A percentile compares a stretch with the other conserved stretches of the same genome.
Evolutionary conservation across 2,888 invertebrate genomes (phyloP).

Genomic region (Sesia bembeciformis): DNA sequence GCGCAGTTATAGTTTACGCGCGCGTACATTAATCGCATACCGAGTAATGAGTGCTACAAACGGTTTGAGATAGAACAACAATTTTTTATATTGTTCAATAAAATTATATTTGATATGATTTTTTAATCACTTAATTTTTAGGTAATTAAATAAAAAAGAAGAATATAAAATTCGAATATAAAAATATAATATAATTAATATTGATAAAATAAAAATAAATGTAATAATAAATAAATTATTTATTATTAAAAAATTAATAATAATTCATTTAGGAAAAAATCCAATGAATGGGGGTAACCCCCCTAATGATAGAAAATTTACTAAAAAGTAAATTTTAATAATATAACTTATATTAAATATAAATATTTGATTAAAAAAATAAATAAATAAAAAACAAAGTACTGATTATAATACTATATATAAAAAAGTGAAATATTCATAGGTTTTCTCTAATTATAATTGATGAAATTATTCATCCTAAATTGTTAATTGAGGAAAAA

Average conservation of each 20-base stretch:
- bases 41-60: no score
- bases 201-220: conserved; percentile 62
- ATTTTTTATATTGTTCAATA: no score
- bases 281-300: conserved; percentile 76
- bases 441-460: conserved; percentile 58
- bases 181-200: conserved; percentile 71
- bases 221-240: conserved; percentile 51
- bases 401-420: conserved; percentile 61
- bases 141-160: conserved; percentile 59
- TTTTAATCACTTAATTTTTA: conserved; percentile 62
- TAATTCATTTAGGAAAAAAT: conserved; percentile 76
- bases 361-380: conserved; percentile 70
- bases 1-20: no score
- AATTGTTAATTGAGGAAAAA: conserved; percentile 78
- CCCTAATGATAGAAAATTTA: conserved; percentile 73
- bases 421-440: conserved; percentile 57
- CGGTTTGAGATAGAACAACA: no score
- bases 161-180: conserved; percentile 71
- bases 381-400: conserved; percentile 54
- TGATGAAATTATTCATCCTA: conserved; percentile 70
- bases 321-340: conserved; percentile 64
- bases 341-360: conserved; percentile 41
- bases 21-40: no score
- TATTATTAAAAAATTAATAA: conserved; percentile 65
- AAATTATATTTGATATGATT: conserved; percentile 42